A percentile compares a stretch with the other conserved stretches of the same genome.
phyloP scores from a whole-genome alignment of 2,797 vertebrate genomes.

The Pitangus sulphuratus region DNA sequence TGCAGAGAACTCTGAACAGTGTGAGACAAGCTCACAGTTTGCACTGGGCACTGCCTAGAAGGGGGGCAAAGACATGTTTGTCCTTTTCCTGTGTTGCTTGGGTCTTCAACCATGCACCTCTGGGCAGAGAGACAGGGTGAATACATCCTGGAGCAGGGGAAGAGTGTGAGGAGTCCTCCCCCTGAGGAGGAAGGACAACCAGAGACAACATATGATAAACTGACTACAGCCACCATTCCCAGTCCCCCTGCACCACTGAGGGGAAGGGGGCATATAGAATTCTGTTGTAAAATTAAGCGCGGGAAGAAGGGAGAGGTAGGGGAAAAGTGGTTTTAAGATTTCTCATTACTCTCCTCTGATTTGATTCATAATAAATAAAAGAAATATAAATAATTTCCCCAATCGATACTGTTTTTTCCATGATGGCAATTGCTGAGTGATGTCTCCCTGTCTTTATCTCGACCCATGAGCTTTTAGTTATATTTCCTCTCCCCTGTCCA shows the following conservation, averaged over 20 bases:
- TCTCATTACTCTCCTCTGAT: neutral
- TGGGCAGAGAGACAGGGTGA: neutral
- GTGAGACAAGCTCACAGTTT: neutral
- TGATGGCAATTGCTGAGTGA: neutral
- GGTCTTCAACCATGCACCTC: neutral
- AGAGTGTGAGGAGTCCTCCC: neutral
- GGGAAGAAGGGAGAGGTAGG: neutral
- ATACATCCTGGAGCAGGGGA: neutral
- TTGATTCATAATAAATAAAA: neutral
- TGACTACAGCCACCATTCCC: neutral
- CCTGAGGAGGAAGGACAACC: neutral
- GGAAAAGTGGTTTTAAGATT: neutral
- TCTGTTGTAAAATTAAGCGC: neutral
- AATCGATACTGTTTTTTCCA: neutral
- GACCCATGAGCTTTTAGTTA: neutral
- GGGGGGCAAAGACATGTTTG: neutral
- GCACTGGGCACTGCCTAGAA: rapidly evolving
- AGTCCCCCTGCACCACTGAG: neutral
- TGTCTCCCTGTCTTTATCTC: neutral
- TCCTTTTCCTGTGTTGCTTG: neutral
- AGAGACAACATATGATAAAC: neutral
- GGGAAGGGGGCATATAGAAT: neutral
- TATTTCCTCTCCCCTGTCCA: neutral
- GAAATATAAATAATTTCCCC: neutral
- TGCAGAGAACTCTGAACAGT: neutral